Conservation (phyloP, 2,888 invertebrate genomes). For the Leucoma salicis region DNA sequence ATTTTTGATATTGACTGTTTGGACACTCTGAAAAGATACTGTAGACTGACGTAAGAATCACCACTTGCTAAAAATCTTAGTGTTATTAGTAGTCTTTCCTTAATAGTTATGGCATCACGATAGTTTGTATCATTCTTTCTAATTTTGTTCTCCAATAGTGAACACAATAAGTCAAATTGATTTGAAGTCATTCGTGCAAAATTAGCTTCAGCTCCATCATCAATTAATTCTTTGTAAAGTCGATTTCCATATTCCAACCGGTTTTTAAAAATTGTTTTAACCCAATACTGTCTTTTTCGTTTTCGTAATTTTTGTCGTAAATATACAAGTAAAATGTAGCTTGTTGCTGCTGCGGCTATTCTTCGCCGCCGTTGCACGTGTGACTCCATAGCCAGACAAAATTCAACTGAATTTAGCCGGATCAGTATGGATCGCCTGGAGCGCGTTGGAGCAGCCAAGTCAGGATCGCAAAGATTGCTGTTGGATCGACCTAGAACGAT, state of each 20-base stretch:
- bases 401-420: conserved; percentile 10
- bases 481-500: conserved; percentile 17
- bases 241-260: too few species aligned
- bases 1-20: too few species aligned
- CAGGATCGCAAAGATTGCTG: background rate
- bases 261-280: background rate
- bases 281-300: conserved; percentile 4
- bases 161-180: conserved; percentile 6
- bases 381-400: conserved; percentile 20
- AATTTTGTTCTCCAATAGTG: conserved; percentile 1
- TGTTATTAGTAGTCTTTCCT: conserved; percentile 9
- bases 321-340: conserved; percentile 18
- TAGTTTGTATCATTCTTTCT: conserved; percentile 1
- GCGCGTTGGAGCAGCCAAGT: background rate
- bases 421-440: conserved; percentile 19
- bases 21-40: conserved; percentile 4
- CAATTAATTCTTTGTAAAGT: too few species aligned
- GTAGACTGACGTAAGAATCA: conserved; percentile 8
- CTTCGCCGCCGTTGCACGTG: conserved; percentile 20
- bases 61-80: conserved; percentile 10
- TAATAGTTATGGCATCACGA: conserved; percentile 1
- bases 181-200: conserved; percentile 1
- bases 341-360: conserved; percentile 22
- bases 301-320: conserved; percentile 15
- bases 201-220: too few species aligned